phyloP scores from a whole-genome alignment of 2,113 vertebrate genomes.

The Varanus komodoensis region DNA sequence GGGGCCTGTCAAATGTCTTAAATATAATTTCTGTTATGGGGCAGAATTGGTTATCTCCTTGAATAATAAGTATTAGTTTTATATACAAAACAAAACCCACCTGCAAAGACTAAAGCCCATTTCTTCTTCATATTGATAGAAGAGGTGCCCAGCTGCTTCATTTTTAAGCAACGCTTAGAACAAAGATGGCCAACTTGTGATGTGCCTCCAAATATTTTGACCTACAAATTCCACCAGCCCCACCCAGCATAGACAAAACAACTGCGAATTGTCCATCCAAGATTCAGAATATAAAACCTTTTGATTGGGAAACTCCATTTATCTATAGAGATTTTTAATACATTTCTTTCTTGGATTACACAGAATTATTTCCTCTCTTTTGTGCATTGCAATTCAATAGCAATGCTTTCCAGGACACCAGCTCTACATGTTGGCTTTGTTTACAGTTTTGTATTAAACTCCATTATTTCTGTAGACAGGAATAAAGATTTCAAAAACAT shows the following conservation, averaged over 20 bases:
- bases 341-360: neutral
- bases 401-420: slow-evolving; percentile 21
- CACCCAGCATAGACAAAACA: no score
- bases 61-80: neutral
- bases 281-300: neutral
- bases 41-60: neutral
- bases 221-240: no score
- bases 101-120: neutral
- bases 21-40: neutral
- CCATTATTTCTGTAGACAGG: neutral
- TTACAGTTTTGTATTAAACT: neutral
- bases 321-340: neutral
- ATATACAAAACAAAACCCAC: neutral
- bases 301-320: neutral
- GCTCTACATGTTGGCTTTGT: neutral
- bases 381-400: neutral
- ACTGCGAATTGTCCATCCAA: neutral
- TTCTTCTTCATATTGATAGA: neutral
- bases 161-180: neutral
- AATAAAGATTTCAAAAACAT: neutral
- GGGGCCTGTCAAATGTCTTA: neutral
- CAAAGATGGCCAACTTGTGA: no score
- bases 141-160: neutral
- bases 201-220: neutral
- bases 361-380: neutral